Evolutionary conservation across 1,140 invertebrate genomes (phyloP).

Genomic region (Epicauta chinensis): DNA sequence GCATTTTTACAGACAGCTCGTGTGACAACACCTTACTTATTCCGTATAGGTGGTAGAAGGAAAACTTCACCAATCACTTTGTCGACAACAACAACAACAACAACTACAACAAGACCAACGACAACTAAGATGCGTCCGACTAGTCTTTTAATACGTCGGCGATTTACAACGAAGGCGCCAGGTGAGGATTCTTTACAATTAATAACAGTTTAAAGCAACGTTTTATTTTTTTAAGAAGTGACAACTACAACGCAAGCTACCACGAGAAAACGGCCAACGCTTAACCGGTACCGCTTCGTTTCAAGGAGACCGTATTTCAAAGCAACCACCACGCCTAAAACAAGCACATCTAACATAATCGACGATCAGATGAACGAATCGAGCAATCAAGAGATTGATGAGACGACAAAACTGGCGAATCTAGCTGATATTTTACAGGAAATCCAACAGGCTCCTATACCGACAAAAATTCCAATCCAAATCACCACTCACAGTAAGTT

Average conservation of each 20-base stretch:
- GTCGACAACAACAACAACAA: conserved; percentile 25
- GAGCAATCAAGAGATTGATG: conserved; percentile 21
- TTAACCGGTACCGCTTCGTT: conserved; percentile 16
- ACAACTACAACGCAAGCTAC: not conserved
- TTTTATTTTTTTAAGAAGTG: conserved; percentile 7
- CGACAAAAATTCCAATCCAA: conserved; percentile 9
- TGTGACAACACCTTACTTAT: conserved; percentile 14
- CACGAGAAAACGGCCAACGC: not conserved
- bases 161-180: conserved; percentile 26
- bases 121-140: conserved; percentile 23
- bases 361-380: conserved; percentile 29
- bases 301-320: conserved; percentile 22
- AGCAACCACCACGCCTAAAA: not conserved
- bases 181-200: conserved; percentile 18
- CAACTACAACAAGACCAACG: conserved; percentile 26
- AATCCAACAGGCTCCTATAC: conserved; percentile 34
- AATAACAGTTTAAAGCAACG: too few relatives aligned
- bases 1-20: conserved; percentile 6
- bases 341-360: not conserved
- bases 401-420: conserved; percentile 28
- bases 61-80: conserved; percentile 15
- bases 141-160: conserved; percentile 23
- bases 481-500: not conserved
- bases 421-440: conserved; percentile 27
- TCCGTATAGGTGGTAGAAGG: conserved; percentile 22